Evolutionary conservation across 1,140 invertebrate genomes (phyloP), one percentile per base, ranked within the genome.

Genomic region (Nebria ingens): DNA sequence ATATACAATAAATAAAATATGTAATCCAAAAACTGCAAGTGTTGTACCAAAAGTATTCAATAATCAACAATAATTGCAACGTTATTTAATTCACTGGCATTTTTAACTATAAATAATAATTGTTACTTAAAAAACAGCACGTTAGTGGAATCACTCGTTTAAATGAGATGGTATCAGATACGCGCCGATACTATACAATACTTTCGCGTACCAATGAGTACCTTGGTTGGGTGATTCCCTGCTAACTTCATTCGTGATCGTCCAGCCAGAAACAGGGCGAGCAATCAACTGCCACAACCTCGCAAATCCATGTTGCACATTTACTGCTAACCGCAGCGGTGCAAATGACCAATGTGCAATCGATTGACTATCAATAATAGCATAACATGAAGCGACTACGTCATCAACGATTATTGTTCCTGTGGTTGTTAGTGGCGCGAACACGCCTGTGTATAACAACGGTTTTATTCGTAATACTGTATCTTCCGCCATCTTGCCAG

Each of bases 301-400:
- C 19, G 56, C 19, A 19, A 67, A 21, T 17, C 59, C 58, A 13
- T 70, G 60, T 58, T 72, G 69, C 17, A 78, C 56, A 58, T 74
- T 77, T 51, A 68, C 70, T 59, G 75, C 73, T 0, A 85, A 56
- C 45, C 93, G 75, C 52, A 92, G 70, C 0, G 94, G 93, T 2
- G 83, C 73, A 68, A 96, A 89, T 0, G 85, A 83, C 64, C 78
- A 79, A 67, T 97, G 94, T 2, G 93, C 93, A 50, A 97, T 58
- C 6, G 71, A 69, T 61, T 95, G 91, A 70, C 86, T 90, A 66
- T 88, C 79, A 13, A 98, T 78, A 9, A 93, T 74, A 0, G 95
- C 95, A 73, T 98, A 99, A 69, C 95, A 98, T 0, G 94, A 97
- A 1, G 90, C 89, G 1, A 93, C 78, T 2, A 96, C 84, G 57